Percentiles rank a stretch among this genome's conserved stretches.
Evolutionary conservation across 2,888 invertebrate genomes (phyloP).

Genomic region (Macropis europaea): DNA sequence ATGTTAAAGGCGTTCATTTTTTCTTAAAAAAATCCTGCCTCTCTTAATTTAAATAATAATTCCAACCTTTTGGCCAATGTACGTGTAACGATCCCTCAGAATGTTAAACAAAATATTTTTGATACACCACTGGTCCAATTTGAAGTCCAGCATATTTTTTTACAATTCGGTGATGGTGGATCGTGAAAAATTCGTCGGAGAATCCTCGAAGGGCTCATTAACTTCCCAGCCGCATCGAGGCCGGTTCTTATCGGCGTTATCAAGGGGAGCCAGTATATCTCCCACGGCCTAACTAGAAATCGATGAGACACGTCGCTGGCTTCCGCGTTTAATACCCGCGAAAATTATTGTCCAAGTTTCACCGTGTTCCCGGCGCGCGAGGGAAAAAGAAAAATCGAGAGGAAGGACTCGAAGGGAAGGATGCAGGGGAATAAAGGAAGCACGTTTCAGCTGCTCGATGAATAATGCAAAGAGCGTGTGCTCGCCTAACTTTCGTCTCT

Average conservation of each 20-base stretch:
- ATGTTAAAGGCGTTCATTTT: too few species aligned
- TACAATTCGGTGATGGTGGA: too few species aligned
- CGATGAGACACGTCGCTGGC: slow-evolving; percentile 32
- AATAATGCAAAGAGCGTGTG: slow-evolving; percentile 35
- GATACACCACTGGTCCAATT: too few species aligned
- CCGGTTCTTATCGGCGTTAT: slow-evolving; percentile 28
- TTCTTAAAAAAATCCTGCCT: too few species aligned
- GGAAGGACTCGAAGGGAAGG: not conserved
- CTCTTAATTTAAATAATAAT: too few species aligned
- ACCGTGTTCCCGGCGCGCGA: not conserved
- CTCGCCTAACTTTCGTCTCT: slow-evolving; percentile 1
- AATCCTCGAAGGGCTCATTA: slow-evolving; percentile 25
- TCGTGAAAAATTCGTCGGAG: too few species aligned
- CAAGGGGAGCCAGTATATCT: slow-evolving; percentile 10
- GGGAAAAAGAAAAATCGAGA: slow-evolving; percentile 23
- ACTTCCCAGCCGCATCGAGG: slow-evolving; percentile 26
- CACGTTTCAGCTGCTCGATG: slow-evolving; percentile 36
- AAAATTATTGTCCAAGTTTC: slow-evolving; percentile 47
- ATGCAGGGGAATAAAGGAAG: slow-evolving; percentile 14
- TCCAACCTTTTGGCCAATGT: too few species aligned
- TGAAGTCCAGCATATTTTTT: too few species aligned
- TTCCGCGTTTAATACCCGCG: slow-evolving; percentile 38
- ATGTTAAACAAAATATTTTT: too few species aligned
- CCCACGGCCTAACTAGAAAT: slow-evolving; percentile 45
- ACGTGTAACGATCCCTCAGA: too few species aligned